These are phyloP conservation scores for Erythrolamprus reginae DNA, from an alignment of 2,113 vertebrate genomes.

Conservation along the genomic window DNA sequence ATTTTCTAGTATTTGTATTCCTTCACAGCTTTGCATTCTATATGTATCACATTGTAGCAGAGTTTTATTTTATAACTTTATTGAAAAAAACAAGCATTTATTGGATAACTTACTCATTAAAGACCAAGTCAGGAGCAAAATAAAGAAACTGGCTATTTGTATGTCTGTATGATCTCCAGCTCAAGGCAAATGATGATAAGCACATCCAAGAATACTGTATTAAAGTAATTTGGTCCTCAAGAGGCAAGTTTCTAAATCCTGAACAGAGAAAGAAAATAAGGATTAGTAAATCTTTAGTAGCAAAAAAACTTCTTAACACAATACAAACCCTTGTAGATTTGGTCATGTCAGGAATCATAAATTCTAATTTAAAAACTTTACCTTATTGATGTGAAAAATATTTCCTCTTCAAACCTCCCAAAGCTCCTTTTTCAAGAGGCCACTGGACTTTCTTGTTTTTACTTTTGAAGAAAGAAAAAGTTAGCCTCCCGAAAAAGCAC, in stretches of 20 bases:
- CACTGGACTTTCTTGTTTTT: no score
- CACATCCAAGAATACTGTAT: slow-evolving; percentile 99
- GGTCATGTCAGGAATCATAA: neutral
- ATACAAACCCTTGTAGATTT: neutral
- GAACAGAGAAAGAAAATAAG: slow-evolving; percentile 56
- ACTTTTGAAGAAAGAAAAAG: no score
- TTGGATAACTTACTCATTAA: slow-evolving; percentile 90
- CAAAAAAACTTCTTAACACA: neutral
- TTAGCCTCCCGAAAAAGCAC: no score
- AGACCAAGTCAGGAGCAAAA: slow-evolving; percentile 97
- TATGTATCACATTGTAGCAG: slow-evolving; percentile 28
- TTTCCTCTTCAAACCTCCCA: neutral
- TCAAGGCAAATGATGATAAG: slow-evolving; percentile 97
- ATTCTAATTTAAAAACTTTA: neutral
- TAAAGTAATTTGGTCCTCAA: slow-evolving; percentile 99
- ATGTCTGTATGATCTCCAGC: slow-evolving; percentile 99
- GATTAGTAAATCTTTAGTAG: neutral
- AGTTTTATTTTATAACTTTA: slow-evolving; percentile 43
- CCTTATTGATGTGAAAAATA: neutral
- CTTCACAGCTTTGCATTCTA: slow-evolving; percentile 35
- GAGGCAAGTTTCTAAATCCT: slow-evolving; percentile 97
- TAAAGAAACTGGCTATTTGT: slow-evolving; percentile 98
- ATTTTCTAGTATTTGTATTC: slow-evolving; percentile 15
- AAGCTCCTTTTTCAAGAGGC: no score
- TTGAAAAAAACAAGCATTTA: slow-evolving; percentile 47